Evolutionary conservation across 2,888 invertebrate genomes (phyloP).

Genomic region (Tenthredo scrophulariae): DNA sequence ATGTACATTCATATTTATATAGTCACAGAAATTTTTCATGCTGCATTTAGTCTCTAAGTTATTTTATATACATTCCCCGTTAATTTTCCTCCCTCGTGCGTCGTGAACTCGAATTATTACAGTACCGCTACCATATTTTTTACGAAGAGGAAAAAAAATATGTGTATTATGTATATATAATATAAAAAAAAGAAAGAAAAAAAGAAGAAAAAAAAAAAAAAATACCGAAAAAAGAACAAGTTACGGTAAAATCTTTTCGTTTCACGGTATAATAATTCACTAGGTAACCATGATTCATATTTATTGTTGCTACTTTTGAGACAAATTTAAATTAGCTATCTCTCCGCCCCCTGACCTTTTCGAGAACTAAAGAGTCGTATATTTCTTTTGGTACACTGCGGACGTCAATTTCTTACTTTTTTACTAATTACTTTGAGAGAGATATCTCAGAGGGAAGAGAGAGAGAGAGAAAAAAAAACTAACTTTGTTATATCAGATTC

Average conservation of each 20-base stretch:
- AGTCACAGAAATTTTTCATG: background rate
- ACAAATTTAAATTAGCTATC: constrained; percentile 41
- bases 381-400: background rate
- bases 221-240: background rate
- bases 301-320: constrained; percentile 52
- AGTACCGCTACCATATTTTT: background rate
- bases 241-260: constrained; percentile 28
- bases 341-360: background rate
- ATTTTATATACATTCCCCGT: background rate
- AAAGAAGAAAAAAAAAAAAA: no score
- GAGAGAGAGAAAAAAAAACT: background rate
- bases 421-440: constrained; percentile 2
- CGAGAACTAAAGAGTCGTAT: background rate
- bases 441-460: background rate
- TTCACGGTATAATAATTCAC: background rate
- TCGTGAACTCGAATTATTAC: constrained; percentile 41
- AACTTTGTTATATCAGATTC: background rate
- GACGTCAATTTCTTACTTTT: constrained; percentile 10
- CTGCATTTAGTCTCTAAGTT: background rate
- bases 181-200: background rate
- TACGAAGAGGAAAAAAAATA: background rate
- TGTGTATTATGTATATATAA: no score
- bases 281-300: constrained; percentile 45
- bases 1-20: background rate
- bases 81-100: background rate